Percentiles rank a stretch among this genome's conserved stretches.
Conservation (phyloP, 2,113 vertebrate genomes). For the Cyanistes caeruleus region DNA sequence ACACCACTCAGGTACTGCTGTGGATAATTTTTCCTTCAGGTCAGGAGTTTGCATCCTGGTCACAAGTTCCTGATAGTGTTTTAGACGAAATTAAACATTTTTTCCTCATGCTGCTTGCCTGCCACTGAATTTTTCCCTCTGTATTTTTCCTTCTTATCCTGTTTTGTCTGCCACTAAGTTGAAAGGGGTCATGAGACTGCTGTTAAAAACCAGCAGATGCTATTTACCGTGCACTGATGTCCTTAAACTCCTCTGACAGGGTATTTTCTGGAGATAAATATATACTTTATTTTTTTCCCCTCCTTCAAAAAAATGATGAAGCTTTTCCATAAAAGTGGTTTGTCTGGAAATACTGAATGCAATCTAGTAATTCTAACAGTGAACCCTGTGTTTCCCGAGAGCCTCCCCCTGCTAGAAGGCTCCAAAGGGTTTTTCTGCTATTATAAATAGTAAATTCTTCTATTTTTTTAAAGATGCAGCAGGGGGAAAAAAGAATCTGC, state of each 20-base stretch:
- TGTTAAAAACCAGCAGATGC: conserved; percentile 15
- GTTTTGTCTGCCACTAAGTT: conserved; percentile 13
- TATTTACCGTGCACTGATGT: neutral
- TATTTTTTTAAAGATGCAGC: neutral
- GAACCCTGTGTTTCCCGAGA: conserved; percentile 8
- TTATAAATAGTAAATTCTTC: conserved; percentile 15
- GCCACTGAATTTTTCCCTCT: neutral
- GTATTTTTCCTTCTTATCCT: conserved; percentile 14
- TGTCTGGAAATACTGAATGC: conserved; percentile 13
- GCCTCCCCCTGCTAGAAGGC: neutral
- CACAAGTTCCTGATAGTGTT: neutral
- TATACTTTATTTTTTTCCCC: neutral
- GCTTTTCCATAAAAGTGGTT: conserved; percentile 8
- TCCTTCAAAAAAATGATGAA: neutral
- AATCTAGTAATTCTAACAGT: conserved; percentile 34
- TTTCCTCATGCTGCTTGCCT: neutral
- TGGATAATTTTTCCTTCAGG: neutral
- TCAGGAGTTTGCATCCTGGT: neutral
- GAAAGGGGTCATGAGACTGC: neutral
- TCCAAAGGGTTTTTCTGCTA: conserved; percentile 9
- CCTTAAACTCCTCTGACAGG: neutral
- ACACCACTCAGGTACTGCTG: neutral
- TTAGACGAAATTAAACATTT: neutral
- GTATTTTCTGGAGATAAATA: conserved; percentile 13
- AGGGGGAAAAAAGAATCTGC: neutral